Conservation (phyloP, 2,113 vertebrate genomes). For the Lepus europaeus region DNA sequence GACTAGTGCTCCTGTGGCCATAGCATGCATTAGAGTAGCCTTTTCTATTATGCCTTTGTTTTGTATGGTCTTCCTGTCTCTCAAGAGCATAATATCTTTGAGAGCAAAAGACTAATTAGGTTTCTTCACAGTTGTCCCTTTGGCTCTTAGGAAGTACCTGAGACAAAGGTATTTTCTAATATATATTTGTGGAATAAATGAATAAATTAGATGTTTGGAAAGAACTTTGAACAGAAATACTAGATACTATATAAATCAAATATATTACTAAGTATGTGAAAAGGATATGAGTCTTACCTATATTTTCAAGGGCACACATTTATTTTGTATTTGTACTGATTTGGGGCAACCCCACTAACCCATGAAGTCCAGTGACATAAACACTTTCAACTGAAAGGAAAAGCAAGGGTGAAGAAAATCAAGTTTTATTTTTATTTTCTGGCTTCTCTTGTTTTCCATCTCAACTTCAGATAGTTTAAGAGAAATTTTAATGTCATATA, state of each 20-base stretch:
- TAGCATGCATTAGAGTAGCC: not conserved
- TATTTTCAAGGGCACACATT: not conserved
- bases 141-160: not conserved
- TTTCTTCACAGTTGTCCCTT: not conserved
- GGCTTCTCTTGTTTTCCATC: constrained; percentile 9
- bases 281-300: not conserved
- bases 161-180: not conserved
- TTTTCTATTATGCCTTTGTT: not conserved
- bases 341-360: not conserved
- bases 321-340: not conserved
- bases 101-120: not conserved
- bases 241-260: not conserved
- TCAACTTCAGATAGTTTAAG: constrained; percentile 38
- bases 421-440: constrained; percentile 31
- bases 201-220: not conserved
- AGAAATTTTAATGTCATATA: constrained; percentile 65
- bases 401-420: constrained; percentile 48
- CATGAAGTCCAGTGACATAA: not conserved
- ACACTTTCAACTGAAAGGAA: not conserved
- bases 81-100: not conserved
- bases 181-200: not conserved
- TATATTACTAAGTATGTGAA: not conserved
- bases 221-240: not conserved
- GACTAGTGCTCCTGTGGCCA: not conserved
- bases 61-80: not conserved